Evolutionary conservation across 2,888 invertebrate genomes (phyloP).

Genomic region (Chloromyia formosa): DNA sequence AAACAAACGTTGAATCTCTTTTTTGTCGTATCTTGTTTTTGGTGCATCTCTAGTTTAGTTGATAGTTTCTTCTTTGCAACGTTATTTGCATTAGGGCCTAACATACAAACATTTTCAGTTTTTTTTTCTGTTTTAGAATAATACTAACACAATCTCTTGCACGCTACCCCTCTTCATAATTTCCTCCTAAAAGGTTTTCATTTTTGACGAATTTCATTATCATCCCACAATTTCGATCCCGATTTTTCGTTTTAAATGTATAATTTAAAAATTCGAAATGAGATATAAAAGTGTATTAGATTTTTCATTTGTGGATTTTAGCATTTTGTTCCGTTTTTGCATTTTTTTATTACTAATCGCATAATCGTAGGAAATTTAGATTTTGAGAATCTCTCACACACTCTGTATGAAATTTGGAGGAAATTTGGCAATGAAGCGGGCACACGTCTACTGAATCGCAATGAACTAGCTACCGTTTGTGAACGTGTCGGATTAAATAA

Average conservation of each 20-base stretch:
- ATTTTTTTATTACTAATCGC: slow-evolving; percentile 22
- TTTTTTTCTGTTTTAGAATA: slow-evolving; percentile 22
- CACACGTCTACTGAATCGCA: slow-evolving; percentile 67
- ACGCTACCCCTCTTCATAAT: background rate
- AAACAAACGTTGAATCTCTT: slow-evolving; percentile 49
- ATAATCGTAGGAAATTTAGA: slow-evolving; percentile 56
- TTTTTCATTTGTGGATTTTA: slow-evolving; percentile 20
- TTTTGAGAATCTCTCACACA: slow-evolving; percentile 66
- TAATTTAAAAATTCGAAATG: background rate
- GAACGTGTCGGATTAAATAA: slow-evolving; percentile 73
- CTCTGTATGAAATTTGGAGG: slow-evolving; percentile 72
- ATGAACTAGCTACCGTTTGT: slow-evolving; percentile 72
- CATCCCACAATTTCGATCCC: background rate
- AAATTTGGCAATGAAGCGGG: slow-evolving; percentile 66
- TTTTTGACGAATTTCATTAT: slow-evolving; percentile 1
- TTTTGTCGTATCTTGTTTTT: background rate
- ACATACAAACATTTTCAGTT: background rate
- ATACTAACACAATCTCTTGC: slow-evolving; percentile 21
- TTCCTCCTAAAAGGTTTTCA: background rate
- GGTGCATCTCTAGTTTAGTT: slow-evolving; percentile 13
- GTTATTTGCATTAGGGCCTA: slow-evolving; percentile 15
- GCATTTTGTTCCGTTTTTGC: background rate
- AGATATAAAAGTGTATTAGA: background rate
- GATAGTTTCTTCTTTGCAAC: slow-evolving; percentile 15
- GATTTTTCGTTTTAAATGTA: slow-evolving; percentile 1